These are phyloP conservation scores for Bursaphelenchus mucronatus DNA, from an alignment of 1,140 invertebrate genomes.

Conservation along the genomic window DNA sequence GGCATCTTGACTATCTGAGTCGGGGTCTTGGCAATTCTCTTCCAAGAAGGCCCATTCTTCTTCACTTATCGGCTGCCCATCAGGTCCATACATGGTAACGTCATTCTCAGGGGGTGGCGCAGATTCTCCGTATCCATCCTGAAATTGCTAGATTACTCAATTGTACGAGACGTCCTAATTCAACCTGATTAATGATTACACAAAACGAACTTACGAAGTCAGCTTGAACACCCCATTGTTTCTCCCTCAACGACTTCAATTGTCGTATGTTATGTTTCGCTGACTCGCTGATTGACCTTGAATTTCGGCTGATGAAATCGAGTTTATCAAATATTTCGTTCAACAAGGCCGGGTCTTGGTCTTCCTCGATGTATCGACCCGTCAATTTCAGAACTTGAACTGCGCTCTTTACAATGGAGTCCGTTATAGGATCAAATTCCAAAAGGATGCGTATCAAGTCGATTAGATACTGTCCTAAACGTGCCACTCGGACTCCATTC, in stretches of 20 bases:
- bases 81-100: conserved; percentile 9
- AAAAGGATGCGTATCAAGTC: conserved; percentile 9
- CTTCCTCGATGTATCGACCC: conserved; percentile 10
- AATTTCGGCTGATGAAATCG: conserved; percentile 10
- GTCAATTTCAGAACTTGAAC: conserved; percentile 20
- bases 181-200: too few species aligned
- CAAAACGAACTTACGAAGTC: not conserved
- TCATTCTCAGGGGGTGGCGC: not conserved
- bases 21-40: conserved; percentile 18
- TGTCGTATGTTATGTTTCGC: conserved; percentile 26
- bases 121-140: too few species aligned
- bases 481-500: conserved; percentile 16
- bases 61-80: conserved; percentile 30
- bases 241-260: conserved; percentile 27
- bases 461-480: conserved; percentile 12
- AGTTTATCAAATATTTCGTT: conserved; percentile 10
- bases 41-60: conserved; percentile 36
- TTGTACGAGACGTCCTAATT: not conserved
- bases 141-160: not conserved
- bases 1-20: conserved; percentile 7
- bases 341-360: conserved; percentile 14
- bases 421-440: not conserved
- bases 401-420: conserved; percentile 13
- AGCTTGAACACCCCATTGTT: conserved; percentile 27
- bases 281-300: not conserved